A percentile compares a stretch with the other conserved stretches of the same genome.
Conservation (phyloP, 2,888 invertebrate genomes). For the Hypomecis atomaria region DNA sequence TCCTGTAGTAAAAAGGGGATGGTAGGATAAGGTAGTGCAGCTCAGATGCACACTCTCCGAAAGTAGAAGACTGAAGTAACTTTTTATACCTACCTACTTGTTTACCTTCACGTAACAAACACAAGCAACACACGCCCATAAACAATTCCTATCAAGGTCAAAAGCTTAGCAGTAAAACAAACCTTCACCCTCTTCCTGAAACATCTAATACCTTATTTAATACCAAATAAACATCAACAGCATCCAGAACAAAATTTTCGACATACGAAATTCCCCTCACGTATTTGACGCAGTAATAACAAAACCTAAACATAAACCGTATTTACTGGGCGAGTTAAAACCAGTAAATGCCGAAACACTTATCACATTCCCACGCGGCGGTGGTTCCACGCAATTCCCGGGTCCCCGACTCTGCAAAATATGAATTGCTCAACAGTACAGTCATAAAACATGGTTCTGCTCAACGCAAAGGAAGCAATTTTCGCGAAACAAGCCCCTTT, state of each 20-base stretch:
- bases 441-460: slow-evolving; percentile 57
- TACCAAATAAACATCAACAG: slow-evolving; percentile 12
- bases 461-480: slow-evolving; percentile 59
- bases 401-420: slow-evolving; percentile 58
- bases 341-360: slow-evolving; percentile 46
- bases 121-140: too few species aligned
- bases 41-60: too few species aligned
- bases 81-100: too few species aligned
- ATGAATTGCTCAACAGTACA: slow-evolving; percentile 53
- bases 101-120: too few species aligned
- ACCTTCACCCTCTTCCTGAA: not conserved
- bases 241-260: slow-evolving; percentile 28
- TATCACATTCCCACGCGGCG: slow-evolving; percentile 54
- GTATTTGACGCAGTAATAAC: slow-evolving; percentile 42
- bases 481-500: slow-evolving; percentile 56
- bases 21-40: too few species aligned
- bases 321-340: slow-evolving; percentile 42
- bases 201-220: slow-evolving; percentile 15
- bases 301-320: slow-evolving; percentile 41
- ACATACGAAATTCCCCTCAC: slow-evolving; percentile 37
- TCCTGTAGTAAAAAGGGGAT: too few species aligned
- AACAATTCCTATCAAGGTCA: too few species aligned
- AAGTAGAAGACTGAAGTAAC: too few species aligned
- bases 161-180: not conserved
- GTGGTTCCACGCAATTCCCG: slow-evolving; percentile 39